phyloP scores from a whole-genome alignment of 2,888 invertebrate species.

The Sabatieria punctata region DNA sequence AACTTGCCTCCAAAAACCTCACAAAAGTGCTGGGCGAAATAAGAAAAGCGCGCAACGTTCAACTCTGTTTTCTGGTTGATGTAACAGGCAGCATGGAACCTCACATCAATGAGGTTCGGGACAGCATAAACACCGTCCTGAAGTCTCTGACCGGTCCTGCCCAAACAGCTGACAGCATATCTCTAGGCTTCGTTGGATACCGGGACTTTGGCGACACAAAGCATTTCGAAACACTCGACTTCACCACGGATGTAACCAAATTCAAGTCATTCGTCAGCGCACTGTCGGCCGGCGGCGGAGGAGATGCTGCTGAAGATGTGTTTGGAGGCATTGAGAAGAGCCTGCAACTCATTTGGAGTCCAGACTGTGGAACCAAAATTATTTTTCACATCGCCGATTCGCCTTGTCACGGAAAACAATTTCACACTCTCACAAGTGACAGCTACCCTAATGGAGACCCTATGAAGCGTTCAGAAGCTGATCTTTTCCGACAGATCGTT shows the following conservation, averaged over 20 bases:
- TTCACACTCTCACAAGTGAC: not conserved
- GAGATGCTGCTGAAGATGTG: constrained; percentile 7
- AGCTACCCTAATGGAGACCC: constrained; percentile 10
- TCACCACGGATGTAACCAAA: constrained; percentile 1
- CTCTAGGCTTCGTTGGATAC: constrained; percentile 9
- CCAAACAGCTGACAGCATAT: not conserved
- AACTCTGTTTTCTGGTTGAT: constrained; percentile 7
- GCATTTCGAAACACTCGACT: constrained; percentile 5
- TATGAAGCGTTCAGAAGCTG: not conserved
- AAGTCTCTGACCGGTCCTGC: not conserved
- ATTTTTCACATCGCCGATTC: constrained; percentile 11
- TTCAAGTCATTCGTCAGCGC: constrained; percentile 6
- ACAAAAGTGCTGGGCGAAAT: constrained; percentile 1
- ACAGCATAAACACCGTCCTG: constrained; percentile 7
- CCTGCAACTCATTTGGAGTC: constrained; percentile 6
- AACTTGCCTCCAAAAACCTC: too few relatives aligned
- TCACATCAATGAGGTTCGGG: constrained; percentile 7
- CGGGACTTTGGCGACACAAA: constrained; percentile 8
- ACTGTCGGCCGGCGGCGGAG: constrained; percentile 4
- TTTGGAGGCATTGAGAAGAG: constrained; percentile 11
- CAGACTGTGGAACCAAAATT: constrained; percentile 7
- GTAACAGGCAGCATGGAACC: constrained; percentile 9
- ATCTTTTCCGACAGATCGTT: constrained; percentile 1
- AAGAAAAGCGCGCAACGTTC: not conserved
- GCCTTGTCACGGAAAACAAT: constrained; percentile 5